phyloP scores from a whole-genome alignment of 1,140 invertebrate genomes.

The Glomeris maerens region DNA sequence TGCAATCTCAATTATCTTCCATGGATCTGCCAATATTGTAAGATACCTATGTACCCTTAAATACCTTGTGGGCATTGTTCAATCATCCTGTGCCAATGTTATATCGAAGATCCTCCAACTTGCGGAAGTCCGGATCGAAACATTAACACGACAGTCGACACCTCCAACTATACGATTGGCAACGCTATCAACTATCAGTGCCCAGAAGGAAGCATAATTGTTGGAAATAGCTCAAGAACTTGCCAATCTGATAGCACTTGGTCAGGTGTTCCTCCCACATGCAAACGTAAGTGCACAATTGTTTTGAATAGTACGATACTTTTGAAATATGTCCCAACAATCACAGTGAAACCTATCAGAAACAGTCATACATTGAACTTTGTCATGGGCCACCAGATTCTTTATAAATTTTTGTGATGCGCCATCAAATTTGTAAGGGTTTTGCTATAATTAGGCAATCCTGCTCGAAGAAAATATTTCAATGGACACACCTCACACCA shows the following conservation, averaged over 20 bases:
- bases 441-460: too few species aligned
- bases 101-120: conserved; percentile 51
- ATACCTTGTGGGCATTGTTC: neutral
- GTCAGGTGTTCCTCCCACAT: conserved; percentile 58
- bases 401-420: conserved; percentile 9
- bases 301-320: too few species aligned
- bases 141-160: conserved; percentile 60
- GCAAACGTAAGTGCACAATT: conserved; percentile 75
- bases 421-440: neutral
- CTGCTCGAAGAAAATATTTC: too few species aligned
- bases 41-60: conserved; percentile 17
- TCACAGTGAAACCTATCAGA: too few species aligned
- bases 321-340: too few species aligned
- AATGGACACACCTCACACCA: too few species aligned
- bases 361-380: too few species aligned
- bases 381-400: too few species aligned
- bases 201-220: conserved; percentile 62
- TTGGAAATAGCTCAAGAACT: conserved; percentile 50
- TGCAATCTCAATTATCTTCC: conserved; percentile 82
- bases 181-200: conserved; percentile 59
- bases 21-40: conserved; percentile 70
- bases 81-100: neutral
- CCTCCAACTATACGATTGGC: conserved; percentile 46
- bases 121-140: conserved; percentile 75
- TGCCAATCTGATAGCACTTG: conserved; percentile 63